Evolutionary conservation across 2,888 invertebrate species (phyloP), one percentile per base, ranked within the genome.

Genomic region (Philereme vetulata): DNA sequence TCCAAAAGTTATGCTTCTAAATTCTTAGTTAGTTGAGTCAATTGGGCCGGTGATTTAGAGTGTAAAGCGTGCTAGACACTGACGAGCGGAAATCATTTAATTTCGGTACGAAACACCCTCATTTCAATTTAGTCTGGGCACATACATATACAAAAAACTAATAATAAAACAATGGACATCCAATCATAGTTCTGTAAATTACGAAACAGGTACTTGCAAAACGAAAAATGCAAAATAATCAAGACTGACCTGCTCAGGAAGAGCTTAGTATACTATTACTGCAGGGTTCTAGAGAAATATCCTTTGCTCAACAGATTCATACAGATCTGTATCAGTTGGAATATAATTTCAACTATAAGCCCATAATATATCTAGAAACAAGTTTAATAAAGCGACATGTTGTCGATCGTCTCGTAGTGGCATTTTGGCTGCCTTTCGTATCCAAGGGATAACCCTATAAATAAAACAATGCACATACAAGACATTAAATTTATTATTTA

Each of bases 321-420:
- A 51, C 36, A 55, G 45, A 55, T 43, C 35, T 54, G 7, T 62
- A 21, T 53, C 46, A 59, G 42, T 62, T 62, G 55, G 45, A 49
- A 21, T 21, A 21, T 21, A 21, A 49, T 62, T 67, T 61, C 61
- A 71, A 60, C 76, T 78, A 74, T 67, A 82, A 86, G 82, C 85
- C 86, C 84, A 85, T 78, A 21, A 21, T 21, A 78, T 77, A 84
- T 84, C 86, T 85, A 86, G 71, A 82, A 61, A 49, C 63, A 76
- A 78, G 64, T 68, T 75, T 75, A 72, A 72, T 68, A 77, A 88
- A 89, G 88, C 88, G 78, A 80, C 74, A 71, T 69, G 58, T 70
- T 76, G 84, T 82, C 88, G 84, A 81, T 87, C 90, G 90, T 91
- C 91, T 91, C 84, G 84, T 90, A 91, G 89, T 78, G 65, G 70